phyloP scores from a whole-genome alignment of 2,797 vertebrate genomes.

The Hippocampus kuda region DNA sequence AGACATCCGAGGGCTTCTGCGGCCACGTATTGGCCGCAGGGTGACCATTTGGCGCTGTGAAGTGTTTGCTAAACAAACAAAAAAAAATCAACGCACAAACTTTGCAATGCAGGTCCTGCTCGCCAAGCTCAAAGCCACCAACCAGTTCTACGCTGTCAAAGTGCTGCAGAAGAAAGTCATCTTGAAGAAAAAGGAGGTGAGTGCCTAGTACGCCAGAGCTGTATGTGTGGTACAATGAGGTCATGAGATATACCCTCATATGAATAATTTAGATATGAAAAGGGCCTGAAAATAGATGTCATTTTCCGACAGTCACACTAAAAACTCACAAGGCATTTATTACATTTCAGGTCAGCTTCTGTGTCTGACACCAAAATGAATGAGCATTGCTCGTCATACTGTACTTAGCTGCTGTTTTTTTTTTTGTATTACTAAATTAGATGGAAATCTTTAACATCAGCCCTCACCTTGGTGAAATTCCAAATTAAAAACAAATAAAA shows the following conservation, averaged over 20 bases:
- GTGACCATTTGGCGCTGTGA: slow-evolving; percentile 28
- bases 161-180: slow-evolving; percentile 97
- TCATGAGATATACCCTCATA: background rate
- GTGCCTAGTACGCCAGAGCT: slow-evolving; percentile 2
- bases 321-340: too few species aligned
- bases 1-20: slow-evolving; percentile 15
- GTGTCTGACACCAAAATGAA: too few species aligned
- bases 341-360: too few species aligned
- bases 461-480: too few species aligned
- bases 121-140: slow-evolving; percentile 86
- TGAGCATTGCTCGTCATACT: too few species aligned
- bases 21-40: slow-evolving; percentile 22
- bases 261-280: background rate
- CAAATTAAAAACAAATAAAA: too few species aligned
- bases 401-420: too few species aligned
- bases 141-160: slow-evolving; percentile 89
- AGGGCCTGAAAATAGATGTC: background rate
- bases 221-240: background rate
- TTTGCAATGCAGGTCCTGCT: slow-evolving; percentile 79
- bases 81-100: slow-evolving; percentile 33
- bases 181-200: slow-evolving; percentile 96
- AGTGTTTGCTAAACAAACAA: slow-evolving; percentile 44
- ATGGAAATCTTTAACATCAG: too few species aligned
- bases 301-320: background rate
- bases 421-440: too few species aligned